phyloP scores from a whole-genome alignment of 2,888 invertebrate species.

The Eupithecia centaureata region DNA sequence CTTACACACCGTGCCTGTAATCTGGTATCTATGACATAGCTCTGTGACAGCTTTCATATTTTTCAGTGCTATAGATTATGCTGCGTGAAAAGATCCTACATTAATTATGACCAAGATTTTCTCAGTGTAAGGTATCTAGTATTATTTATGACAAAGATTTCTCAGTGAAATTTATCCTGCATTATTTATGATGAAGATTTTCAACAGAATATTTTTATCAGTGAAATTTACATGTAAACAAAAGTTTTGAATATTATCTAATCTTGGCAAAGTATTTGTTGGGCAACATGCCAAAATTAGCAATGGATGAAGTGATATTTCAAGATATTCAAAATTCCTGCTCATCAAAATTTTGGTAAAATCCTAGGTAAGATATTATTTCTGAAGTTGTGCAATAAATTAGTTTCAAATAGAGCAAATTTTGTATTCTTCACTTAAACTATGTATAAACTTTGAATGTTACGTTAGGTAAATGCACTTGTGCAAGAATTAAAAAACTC shows the following conservation, averaged over 20 bases:
- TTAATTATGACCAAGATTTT: not conserved
- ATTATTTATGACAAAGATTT: not conserved
- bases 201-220: not conserved
- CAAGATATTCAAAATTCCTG: not conserved
- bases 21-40: not conserved
- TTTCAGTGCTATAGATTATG: not conserved
- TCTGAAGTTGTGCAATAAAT: not conserved
- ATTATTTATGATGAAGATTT: not conserved
- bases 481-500: not conserved
- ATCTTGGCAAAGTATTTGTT: not conserved
- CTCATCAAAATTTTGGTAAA: not conserved
- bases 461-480: not conserved
- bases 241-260: not conserved
- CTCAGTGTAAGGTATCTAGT: too few relatives aligned
- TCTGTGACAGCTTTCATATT: not conserved
- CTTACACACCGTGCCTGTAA: not conserved
- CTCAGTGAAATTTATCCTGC: not conserved
- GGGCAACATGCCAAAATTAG: conserved; percentile 3
- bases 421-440: not conserved
- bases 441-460: not conserved
- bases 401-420: not conserved
- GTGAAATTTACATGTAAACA: not conserved
- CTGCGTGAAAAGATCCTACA: too few relatives aligned
- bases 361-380: not conserved
- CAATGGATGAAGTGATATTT: not conserved